phyloP scores from a whole-genome alignment of 2,888 invertebrate species.

The Lymantria dispar region DNA sequence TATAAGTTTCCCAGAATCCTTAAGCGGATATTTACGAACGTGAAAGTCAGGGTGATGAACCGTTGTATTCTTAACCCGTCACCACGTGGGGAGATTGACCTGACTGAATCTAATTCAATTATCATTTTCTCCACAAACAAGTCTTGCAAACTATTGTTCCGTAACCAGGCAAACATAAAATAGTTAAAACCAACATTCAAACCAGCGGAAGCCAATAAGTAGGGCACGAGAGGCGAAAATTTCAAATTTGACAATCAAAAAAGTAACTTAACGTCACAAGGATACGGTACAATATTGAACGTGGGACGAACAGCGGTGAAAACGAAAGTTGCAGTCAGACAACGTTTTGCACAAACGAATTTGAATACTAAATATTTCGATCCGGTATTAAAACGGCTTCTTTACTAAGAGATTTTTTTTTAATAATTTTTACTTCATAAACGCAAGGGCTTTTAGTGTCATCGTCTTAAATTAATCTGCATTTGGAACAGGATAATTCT shows the following conservation, averaged over 20 bases:
- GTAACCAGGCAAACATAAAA: constrained; percentile 51
- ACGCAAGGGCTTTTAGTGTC: too few species aligned
- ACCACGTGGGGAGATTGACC: too few species aligned
- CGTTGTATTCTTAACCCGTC: too few species aligned
- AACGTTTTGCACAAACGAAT: constrained; percentile 75
- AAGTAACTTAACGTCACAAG: constrained; percentile 22
- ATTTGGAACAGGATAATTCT: too few species aligned
- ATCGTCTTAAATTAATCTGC: too few species aligned
- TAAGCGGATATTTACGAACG: too few species aligned
- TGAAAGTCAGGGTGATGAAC: too few species aligned
- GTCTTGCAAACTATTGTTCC: constrained; percentile 41
- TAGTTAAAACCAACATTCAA: constrained; percentile 70
- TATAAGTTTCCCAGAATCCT: too few species aligned
- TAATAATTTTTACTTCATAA: background rate
- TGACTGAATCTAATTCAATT: too few species aligned
- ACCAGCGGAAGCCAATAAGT: constrained; percentile 67
- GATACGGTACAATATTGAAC: constrained; percentile 41
- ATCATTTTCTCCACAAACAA: constrained; percentile 22
- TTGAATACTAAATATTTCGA: constrained; percentile 67
- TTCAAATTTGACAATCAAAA: constrained; percentile 39
- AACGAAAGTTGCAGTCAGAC: constrained; percentile 69
- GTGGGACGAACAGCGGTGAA: constrained; percentile 47
- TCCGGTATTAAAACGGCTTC: constrained; percentile 35
- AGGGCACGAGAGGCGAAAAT: constrained; percentile 74
- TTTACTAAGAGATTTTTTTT: constrained; percentile 22